Percentiles rank a stretch among this genome's conserved stretches.
These are phyloP conservation scores for Rhinogobio ventralis DNA, from an alignment of 2,797 vertebrate genomes.

Conservation along the genomic window DNA sequence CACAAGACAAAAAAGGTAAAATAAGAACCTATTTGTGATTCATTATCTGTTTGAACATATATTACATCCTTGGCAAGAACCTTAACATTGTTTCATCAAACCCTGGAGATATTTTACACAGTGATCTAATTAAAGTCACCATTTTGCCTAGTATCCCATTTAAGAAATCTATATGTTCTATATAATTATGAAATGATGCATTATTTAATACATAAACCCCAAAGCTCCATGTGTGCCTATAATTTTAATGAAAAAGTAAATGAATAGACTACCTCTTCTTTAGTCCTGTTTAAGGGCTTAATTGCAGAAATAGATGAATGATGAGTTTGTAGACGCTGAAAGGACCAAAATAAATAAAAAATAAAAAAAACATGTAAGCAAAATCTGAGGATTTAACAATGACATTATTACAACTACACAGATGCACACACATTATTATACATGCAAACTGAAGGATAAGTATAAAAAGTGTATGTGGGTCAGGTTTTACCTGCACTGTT, in stretches of 20 bases:
- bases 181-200: conserved; percentile 87
- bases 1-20: conserved; percentile 74
- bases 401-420: conserved; percentile 71
- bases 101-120: conserved; percentile 84
- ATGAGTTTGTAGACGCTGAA: conserved; percentile 73
- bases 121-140: conserved; percentile 84
- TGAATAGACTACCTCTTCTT: conserved; percentile 79
- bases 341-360: conserved; percentile 66
- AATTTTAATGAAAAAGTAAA: conserved; percentile 85
- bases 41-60: conserved; percentile 84
- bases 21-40: conserved; percentile 81
- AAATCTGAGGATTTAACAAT: conserved; percentile 78
- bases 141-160: conserved; percentile 81
- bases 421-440: conserved; percentile 72
- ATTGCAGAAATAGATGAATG: conserved; percentile 75
- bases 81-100: conserved; percentile 85
- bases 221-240: conserved; percentile 80
- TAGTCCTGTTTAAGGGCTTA: conserved; percentile 80
- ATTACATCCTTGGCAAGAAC: conserved; percentile 81
- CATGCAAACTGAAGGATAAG: conserved; percentile 54
- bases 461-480: conserved; percentile 19
- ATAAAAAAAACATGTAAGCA: conserved; percentile 76
- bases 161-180: conserved; percentile 86
- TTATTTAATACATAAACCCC: conserved; percentile 87
- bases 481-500: conserved; percentile 4